Percentiles rank a stretch among this genome's conserved stretches.
phyloP scores from a whole-genome alignment of 2,888 invertebrate species.

The Lithophane socia region DNA sequence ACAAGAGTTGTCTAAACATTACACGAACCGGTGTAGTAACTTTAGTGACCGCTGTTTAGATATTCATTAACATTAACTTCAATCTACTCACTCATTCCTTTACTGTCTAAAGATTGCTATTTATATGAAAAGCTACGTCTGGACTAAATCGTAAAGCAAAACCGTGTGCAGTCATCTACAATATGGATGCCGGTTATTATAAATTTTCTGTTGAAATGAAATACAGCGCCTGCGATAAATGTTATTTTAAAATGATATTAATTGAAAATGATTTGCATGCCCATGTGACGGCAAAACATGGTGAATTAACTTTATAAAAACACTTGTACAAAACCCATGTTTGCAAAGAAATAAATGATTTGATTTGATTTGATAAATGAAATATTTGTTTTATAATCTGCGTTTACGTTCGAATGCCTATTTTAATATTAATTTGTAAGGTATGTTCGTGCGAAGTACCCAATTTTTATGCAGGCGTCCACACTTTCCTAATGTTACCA shows the following conservation, averaged over 20 bases:
- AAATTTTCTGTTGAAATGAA: no score
- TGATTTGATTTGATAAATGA: neutral
- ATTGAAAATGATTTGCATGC: no score
- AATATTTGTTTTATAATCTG: slow-evolving; percentile 8
- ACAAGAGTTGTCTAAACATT: neutral
- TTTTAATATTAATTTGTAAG: neutral
- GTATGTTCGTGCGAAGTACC: neutral
- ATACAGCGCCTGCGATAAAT: slow-evolving; percentile 3
- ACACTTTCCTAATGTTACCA: neutral
- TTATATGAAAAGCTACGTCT: slow-evolving; percentile 20
- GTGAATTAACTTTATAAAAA: no score
- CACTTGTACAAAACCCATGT: no score
- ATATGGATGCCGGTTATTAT: no score
- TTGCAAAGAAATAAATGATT: no score
- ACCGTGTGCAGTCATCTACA: slow-evolving; percentile 22
- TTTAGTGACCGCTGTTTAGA: neutral
- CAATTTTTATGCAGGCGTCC: slow-evolving; percentile 7
- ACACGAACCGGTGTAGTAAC: neutral
- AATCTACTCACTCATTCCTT: neutral
- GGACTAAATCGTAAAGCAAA: slow-evolving; percentile 26
- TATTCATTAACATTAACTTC: neutral
- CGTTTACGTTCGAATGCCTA: neutral
- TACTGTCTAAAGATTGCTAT: neutral
- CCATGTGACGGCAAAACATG: no score
- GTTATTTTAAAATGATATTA: no score